Evolutionary conservation across 2,113 vertebrate genomes (phyloP).

Genomic region (Elaphurus davidianus): DNA sequence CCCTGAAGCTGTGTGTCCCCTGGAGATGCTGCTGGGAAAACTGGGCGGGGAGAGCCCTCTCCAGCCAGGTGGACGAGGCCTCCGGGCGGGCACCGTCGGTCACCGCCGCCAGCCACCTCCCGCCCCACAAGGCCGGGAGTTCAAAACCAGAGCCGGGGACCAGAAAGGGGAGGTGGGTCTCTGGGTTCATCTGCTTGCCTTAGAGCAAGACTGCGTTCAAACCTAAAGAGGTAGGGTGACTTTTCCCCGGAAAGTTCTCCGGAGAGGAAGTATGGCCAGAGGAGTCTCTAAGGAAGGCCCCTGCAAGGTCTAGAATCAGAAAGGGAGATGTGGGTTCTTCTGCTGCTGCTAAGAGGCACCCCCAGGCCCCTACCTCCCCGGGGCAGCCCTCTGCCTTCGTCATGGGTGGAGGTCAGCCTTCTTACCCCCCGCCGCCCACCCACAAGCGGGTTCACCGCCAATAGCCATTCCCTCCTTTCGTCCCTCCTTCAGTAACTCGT

Average conservation of each 20-base stretch:
- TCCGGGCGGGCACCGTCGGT: accelerated
- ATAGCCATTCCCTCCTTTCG: neutral
- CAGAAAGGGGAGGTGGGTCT: neutral
- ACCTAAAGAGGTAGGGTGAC: neutral
- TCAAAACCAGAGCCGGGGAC: neutral
- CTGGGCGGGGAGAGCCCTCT: neutral
- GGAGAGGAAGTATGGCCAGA: neutral
- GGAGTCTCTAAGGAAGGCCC: neutral
- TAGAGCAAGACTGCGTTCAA: neutral
- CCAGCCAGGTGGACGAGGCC: neutral
- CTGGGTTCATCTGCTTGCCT: neutral
- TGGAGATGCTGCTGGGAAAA: neutral
- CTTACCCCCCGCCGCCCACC: neutral
- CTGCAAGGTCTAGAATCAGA: neutral
- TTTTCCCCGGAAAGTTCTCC: neutral
- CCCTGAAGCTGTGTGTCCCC: neutral
- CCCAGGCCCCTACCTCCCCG: neutral
- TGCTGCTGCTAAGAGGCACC: neutral
- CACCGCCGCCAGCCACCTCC: neutral
- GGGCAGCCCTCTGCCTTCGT: neutral
- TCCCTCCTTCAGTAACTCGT: neutral
- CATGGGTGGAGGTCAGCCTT: neutral
- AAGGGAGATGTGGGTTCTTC: neutral
- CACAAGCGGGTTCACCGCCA: neutral
- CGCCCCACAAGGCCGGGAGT: accelerated